phyloP scores from a whole-genome alignment of 2,888 invertebrate genomes.

The Limnephilus rhombicus region DNA sequence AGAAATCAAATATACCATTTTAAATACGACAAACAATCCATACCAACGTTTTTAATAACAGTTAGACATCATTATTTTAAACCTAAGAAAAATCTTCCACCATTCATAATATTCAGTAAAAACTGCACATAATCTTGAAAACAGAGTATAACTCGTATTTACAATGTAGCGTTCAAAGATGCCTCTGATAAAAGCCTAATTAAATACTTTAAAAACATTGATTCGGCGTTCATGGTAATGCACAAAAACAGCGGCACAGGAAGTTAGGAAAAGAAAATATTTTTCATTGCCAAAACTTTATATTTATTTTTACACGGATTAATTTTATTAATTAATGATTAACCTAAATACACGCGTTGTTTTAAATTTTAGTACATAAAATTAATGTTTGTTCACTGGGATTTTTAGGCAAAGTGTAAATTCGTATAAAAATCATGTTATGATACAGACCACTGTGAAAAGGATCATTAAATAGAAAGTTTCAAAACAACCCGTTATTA shows the following conservation, averaged over 20 bases:
- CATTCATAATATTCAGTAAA: not conserved
- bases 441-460: not conserved
- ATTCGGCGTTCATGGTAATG: not conserved
- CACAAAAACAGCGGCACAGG: not conserved
- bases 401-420: not conserved
- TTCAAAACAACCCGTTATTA: not conserved
- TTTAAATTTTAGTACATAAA: not conserved
- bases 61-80: not conserved
- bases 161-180: not conserved
- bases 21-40: too few relatives aligned
- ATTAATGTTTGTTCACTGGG: not conserved
- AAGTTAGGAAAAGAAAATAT: not conserved
- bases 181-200: not conserved
- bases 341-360: not conserved
- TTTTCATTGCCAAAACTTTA: slow-evolving; percentile 11
- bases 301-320: not conserved
- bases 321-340: not conserved
- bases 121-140: not conserved
- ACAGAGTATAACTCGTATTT: not conserved
- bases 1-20: too few relatives aligned
- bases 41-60: too few relatives aligned
- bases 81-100: too few relatives aligned
- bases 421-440: not conserved
- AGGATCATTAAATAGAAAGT: not conserved
- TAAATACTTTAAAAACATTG: not conserved